These are phyloP conservation scores for Sinocyclocheilus anshuiensis DNA, from an alignment of 2,113 vertebrate genomes.

Conservation along the genomic window DNA sequence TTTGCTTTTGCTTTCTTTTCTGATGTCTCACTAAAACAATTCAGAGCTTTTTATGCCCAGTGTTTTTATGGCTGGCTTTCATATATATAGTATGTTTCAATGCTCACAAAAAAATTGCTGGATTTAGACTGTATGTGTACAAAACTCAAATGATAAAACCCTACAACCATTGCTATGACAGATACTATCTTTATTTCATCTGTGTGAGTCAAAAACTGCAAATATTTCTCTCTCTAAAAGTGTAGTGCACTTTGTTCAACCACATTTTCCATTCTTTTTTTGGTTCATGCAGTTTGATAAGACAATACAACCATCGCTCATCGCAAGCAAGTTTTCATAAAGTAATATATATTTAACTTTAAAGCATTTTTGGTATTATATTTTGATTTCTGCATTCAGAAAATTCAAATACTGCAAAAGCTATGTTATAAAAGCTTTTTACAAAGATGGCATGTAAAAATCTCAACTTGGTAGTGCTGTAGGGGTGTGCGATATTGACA, in stretches of 20 bases:
- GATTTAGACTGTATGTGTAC: not conserved
- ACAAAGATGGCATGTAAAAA: not conserved
- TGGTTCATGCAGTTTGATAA: not conserved
- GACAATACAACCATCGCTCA: not conserved
- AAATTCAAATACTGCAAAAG: not conserved
- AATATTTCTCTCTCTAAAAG: not conserved
- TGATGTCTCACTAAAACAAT: not conserved
- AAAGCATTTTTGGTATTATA: not conserved
- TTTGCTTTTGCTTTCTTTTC: too few relatives aligned
- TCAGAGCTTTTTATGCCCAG: too few relatives aligned
- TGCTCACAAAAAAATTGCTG: too few relatives aligned
- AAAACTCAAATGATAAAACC: not conserved
- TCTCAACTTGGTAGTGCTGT: not conserved
- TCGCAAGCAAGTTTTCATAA: not conserved
- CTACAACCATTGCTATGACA: not conserved
- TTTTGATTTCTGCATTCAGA: not conserved
- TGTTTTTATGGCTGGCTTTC: not conserved
- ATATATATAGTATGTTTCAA: not conserved
- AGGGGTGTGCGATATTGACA: too few relatives aligned
- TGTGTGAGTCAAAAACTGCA: not conserved
- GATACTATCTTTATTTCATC: not conserved
- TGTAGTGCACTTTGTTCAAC: not conserved
- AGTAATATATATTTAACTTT: not conserved
- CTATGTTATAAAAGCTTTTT: not conserved
- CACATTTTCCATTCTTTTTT: not conserved